Conservation (phyloP, 2,888 invertebrate genomes). For the Chrysopilus asiliformis region DNA sequence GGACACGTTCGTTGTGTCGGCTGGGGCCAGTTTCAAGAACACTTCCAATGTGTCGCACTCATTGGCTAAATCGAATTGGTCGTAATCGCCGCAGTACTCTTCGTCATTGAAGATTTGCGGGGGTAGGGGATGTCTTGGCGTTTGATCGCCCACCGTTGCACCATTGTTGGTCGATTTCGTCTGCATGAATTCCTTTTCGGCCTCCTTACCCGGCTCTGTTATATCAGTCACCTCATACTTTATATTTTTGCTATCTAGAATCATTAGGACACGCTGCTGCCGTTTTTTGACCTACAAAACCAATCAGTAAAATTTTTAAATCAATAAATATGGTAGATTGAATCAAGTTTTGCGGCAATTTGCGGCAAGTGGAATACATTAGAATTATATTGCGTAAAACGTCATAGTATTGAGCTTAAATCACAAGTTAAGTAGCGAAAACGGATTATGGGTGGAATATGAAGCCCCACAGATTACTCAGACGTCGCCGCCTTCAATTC, state of each 20-base stretch:
- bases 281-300: conserved; percentile 87
- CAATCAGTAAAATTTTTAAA: too few species aligned
- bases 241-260: conserved; percentile 82
- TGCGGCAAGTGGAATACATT: too few species aligned
- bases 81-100: conserved; percentile 81
- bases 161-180: conserved; percentile 65
- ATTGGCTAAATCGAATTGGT: conserved; percentile 81
- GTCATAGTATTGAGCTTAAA: too few species aligned
- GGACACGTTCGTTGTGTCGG: conserved; percentile 36
- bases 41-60: conserved; percentile 81
- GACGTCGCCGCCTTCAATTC: too few species aligned
- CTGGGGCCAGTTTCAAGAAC: conserved; percentile 64
- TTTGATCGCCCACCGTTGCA: conserved; percentile 57
- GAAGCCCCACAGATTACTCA: too few species aligned
- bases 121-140: conserved; percentile 68
- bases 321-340: too few species aligned
- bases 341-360: too few species aligned
- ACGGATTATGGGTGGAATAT: too few species aligned
- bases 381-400: too few species aligned
- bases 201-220: conserved; percentile 81
- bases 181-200: conserved; percentile 85
- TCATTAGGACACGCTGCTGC: conserved; percentile 86
- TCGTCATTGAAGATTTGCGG: conserved; percentile 92
- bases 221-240: conserved; percentile 87
- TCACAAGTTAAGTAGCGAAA: too few species aligned